These are phyloP conservation scores for Protobothrops mucrosquamatus DNA, from an alignment of 2,113 vertebrate species.

Conservation along the genomic window DNA sequence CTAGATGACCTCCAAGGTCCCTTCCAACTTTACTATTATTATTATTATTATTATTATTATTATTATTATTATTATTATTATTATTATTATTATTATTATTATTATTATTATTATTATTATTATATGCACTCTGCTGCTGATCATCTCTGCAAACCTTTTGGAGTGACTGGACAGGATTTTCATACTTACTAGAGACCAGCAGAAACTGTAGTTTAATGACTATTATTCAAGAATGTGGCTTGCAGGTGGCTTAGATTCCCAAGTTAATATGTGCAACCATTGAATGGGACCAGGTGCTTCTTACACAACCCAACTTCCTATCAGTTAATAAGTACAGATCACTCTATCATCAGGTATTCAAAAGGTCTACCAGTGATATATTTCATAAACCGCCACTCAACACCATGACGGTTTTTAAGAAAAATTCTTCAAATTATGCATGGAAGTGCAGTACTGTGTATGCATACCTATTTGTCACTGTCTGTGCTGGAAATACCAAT, in stretches of 20 bases:
- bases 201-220: neutral
- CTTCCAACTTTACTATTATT: too few relatives aligned
- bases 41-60: too few relatives aligned
- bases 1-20: too few relatives aligned
- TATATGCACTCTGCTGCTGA: neutral
- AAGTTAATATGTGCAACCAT: neutral
- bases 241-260: neutral
- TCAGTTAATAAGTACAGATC: neutral
- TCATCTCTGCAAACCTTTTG: neutral
- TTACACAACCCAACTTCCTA: neutral
- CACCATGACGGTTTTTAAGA: neutral
- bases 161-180: neutral
- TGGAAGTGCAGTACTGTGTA: neutral
- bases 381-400: neutral
- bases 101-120: too few relatives aligned
- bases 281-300: neutral
- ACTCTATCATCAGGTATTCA: neutral
- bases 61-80: too few relatives aligned
- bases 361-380: neutral
- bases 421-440: neutral
- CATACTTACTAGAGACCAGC: neutral
- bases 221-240: neutral
- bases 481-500: neutral
- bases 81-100: too few relatives aligned
- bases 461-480: neutral